Evolutionary conservation across 2,113 vertebrate genomes (phyloP), one percentile per base, ranked within the genome.

Genomic region (Gasterosteus aculeatus): DNA sequence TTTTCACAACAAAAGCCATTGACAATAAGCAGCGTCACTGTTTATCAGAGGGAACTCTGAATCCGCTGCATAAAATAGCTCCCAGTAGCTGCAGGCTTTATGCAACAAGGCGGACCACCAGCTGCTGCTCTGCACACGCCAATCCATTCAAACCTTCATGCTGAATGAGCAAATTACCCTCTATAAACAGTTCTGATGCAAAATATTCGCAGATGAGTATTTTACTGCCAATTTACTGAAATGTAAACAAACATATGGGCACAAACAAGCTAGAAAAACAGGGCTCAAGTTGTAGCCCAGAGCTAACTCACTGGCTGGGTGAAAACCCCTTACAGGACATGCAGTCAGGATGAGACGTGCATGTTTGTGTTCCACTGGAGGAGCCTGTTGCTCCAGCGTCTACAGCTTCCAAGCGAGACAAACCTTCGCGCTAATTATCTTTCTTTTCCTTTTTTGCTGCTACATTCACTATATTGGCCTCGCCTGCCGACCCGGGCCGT

Each of bases 391-490:
- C 35, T 6, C 5, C 35, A 38, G 35, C 33, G 33, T 2, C 33
- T 35, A 35, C 33, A 35, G 39, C 41, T 57, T 33, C 29, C 38
- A 77, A 69, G 42, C 63, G 59, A n/a, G 63, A 82, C 11, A 14
- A 62, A 77, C 42, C 53, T 59, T 73, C 19, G 26, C 54, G 62
- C 49, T 87, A 78, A 87, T 87, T 78, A 70, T 64, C 41, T 76
- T 71, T 72, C 63, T 49, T 49, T 9, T 49, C 6, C 6, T 38
- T 7, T 49, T 49, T 47, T 47, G 46, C 14, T 19, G 31, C 60
- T 61, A 18, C 54, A 29, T 49, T 75, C 74, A 56, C 57, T n/a
- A 31, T 35, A 16, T 60, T 75, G 69, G 72, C 68, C 41, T 68
- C 14, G 29, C 14, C 42, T 62, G 33, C 33, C 4, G 68, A 38